Conservation (phyloP, 2,797 vertebrate species). For the Hoplostethus atlanticus region DNA sequence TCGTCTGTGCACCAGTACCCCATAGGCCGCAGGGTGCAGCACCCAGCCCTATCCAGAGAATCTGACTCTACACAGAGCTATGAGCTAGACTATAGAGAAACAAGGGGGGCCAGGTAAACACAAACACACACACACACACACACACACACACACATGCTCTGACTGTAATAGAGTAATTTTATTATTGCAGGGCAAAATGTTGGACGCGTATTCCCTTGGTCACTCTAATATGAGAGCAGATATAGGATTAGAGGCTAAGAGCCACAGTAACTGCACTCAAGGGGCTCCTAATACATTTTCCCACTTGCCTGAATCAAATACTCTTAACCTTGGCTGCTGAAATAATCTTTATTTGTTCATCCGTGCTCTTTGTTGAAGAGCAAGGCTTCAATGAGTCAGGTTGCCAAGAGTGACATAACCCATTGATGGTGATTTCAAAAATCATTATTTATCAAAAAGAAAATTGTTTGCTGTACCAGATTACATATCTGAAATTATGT, state of each 20-base stretch:
- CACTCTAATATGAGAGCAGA: constrained; percentile 1
- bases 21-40: constrained; percentile 83
- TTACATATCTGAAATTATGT: too few relatives aligned
- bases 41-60: constrained; percentile 81
- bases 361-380: not conserved
- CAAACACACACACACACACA: constrained; percentile 8
- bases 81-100: constrained; percentile 88
- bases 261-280: constrained; percentile 8
- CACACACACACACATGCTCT: constrained; percentile 1
- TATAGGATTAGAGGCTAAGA: constrained; percentile 5
- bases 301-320: constrained; percentile 5
- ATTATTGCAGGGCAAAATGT: not conserved
- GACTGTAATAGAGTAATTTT: not conserved
- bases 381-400: not conserved
- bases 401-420: not conserved
- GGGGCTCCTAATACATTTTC: constrained; percentile 12
- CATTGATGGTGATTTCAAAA: not conserved
- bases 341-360: constrained; percentile 5
- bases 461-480: too few relatives aligned
- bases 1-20: constrained; percentile 94
- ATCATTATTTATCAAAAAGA: not conserved
- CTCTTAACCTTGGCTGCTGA: constrained; percentile 3
- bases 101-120: constrained; percentile 85
- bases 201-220: not conserved
- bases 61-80: constrained; percentile 87